These are phyloP conservation scores for Osmerus mordax DNA, from an alignment of 2,113 vertebrate genomes.

Conservation along the genomic window DNA sequence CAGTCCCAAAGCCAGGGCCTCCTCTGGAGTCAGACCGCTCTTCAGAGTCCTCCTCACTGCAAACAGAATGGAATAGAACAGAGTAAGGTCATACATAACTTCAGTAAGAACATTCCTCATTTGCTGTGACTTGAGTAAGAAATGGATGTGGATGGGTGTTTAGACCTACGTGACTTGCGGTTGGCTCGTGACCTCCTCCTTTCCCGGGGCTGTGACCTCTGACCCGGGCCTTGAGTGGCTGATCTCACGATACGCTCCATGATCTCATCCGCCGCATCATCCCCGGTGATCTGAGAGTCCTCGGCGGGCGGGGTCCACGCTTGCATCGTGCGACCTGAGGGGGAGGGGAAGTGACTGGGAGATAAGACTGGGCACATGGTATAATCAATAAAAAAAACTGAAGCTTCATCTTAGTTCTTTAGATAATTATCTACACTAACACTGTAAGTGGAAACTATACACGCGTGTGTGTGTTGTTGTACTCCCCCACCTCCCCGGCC, in stretches of 20 bases:
- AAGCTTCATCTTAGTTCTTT: too few species aligned
- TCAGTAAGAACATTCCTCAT: neutral
- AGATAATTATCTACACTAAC: too few species aligned
- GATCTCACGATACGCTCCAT: conserved; percentile 98
- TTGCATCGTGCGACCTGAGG: conserved; percentile 70
- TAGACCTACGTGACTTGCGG: conserved; percentile 86
- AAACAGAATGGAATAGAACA: neutral
- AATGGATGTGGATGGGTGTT: neutral
- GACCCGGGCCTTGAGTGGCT: conserved; percentile 88
- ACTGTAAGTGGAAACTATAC: neutral
- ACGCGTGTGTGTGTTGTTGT: neutral
- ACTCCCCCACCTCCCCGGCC: conserved; percentile 75
- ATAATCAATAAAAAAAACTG: too few species aligned
- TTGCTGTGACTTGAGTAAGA: neutral
- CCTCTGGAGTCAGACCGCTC: conserved; percentile 88
- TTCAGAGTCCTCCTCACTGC: conserved; percentile 92
- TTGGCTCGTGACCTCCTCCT: conserved; percentile 92
- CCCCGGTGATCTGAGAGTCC: conserved; percentile 75
- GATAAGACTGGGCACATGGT: conserved; percentile 1
- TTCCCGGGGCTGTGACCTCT: conserved; percentile 85
- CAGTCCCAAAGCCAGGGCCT: conserved; percentile 87
- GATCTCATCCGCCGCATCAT: conserved; percentile 90
- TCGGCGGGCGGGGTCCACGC: conserved; percentile 72
- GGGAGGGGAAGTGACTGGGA: conserved; percentile 12
- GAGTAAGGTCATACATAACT: neutral